Conservation (phyloP, 92 coral and sea anemone species). For the Parazoanthus atlanticus region DNA sequence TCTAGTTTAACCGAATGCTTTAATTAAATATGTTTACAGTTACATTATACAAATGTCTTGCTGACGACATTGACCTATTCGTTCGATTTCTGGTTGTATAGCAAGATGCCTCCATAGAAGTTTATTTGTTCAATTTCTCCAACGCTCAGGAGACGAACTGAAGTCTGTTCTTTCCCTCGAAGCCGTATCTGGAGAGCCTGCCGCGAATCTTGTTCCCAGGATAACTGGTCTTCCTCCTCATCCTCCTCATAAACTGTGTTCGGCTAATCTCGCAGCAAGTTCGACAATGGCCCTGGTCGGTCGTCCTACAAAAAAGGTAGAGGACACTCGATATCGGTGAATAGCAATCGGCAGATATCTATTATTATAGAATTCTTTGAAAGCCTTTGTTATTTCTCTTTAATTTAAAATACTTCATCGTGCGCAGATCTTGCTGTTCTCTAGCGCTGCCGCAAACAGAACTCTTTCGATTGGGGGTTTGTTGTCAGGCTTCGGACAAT, state of each 20-base stretch:
- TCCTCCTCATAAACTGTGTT: conserved; percentile 9
- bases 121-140: not conserved
- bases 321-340: not conserved
- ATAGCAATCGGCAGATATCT: not conserved
- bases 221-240: not conserved
- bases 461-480: too few relatives aligned
- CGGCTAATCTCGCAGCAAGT: conserved; percentile 19
- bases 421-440: too few relatives aligned
- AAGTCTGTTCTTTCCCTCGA: not conserved
- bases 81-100: not conserved
- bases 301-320: conserved; percentile 21
- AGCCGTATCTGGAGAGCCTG: not conserved
- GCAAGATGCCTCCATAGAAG: not conserved
- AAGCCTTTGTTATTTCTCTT: too few relatives aligned
- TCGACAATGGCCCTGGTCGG: conserved; percentile 40
- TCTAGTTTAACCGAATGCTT: not conserved
- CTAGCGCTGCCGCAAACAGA: too few relatives aligned
- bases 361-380: not conserved
- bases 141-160: not conserved
- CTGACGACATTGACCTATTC: not conserved
- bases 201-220: not conserved
- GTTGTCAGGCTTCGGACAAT: too few relatives aligned
- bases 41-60: too few relatives aligned
- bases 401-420: too few relatives aligned
- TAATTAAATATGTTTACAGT: too few relatives aligned